Conservation (phyloP, 2,888 invertebrate genomes). For the Aspidiotus rigidus region DNA sequence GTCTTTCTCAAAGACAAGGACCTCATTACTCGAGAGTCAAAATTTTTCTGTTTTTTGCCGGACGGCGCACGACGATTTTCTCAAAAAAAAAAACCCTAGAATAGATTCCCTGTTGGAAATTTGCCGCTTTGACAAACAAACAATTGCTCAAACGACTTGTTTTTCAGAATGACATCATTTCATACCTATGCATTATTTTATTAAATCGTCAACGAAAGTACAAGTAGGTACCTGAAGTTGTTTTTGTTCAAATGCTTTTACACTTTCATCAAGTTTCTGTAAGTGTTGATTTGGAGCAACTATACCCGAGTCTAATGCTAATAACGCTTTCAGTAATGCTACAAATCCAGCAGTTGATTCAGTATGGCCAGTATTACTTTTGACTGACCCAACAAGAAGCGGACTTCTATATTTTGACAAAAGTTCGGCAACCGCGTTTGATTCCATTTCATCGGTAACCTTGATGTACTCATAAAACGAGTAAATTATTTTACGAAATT, state of each 20-base stretch:
- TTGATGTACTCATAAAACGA: constrained; percentile 11
- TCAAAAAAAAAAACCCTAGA: no score
- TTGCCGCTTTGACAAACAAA: no score
- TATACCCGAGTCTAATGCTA: constrained; percentile 39
- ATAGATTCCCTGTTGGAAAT: no score
- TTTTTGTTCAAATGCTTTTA: constrained; percentile 38
- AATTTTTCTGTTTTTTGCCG: no score
- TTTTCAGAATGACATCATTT: no score
- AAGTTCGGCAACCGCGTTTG: constrained; percentile 36
- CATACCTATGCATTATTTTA: no score
- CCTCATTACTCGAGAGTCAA: no score
- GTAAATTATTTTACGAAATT: not conserved
- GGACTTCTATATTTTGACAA: constrained; percentile 41
- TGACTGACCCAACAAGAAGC: constrained; percentile 52
- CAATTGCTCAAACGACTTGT: no score
- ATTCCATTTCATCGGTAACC: constrained; percentile 37
- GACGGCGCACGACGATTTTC: no score
- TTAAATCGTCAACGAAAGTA: not conserved
- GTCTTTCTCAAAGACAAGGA: no score
- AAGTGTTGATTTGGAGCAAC: constrained; percentile 41
- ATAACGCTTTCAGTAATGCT: constrained; percentile 45
- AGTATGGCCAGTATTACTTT: constrained; percentile 54
- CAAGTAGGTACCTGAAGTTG: constrained; percentile 38
- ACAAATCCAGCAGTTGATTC: constrained; percentile 47
- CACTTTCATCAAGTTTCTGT: constrained; percentile 37